Base-by-base conservation (phyloP, 2,888 invertebrate genomes). In the Sussaba pulchella region DNA sequence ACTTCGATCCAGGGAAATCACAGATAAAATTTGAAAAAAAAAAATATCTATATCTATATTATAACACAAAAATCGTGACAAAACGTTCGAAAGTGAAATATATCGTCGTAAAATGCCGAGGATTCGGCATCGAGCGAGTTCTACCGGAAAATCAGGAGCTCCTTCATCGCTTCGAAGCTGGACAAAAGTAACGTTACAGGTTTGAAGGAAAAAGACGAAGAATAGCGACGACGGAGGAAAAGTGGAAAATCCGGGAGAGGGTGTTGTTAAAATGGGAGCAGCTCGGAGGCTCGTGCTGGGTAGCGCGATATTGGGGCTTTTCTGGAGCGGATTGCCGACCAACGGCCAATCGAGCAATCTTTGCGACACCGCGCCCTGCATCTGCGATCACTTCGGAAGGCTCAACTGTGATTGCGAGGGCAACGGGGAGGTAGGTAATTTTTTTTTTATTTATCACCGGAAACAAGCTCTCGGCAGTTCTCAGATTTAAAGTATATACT, bases 321-420 rank as follows among this genome's bases (percentile, higher is more conserved):
- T 91, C 83, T 91, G 88, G 87, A 88, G 88, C 83, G 82, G 83
- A 75, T 88, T 93, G 76, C 83, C 81, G 71, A 70, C 84, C 64
- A 81, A 64, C 69, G 61, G 78, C 75, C 81, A 81, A 69, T 80
- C 84, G 39, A 75, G 84, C 47, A 90, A 87, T 87, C 89, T 90
- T 86, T 94, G 94, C 90, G 92, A 94, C 83, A 93, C 94, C 84
- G 92, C 93, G 57, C 93, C 93, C 59, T 95, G 94, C 88, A 93
- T 91, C 78, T 95, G 94, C 90, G 94, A 94, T 89, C 90, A 93
- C 52, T 94, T 94, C 88, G 94, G 94, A 43, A 92, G 93, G 81
- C 93, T 94, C 84, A 93, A 93, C 88, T 95, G 94, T 91, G 93
- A 93, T 87, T 95, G 94, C 91, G 93, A 93, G 76, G 90, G 89